A percentile compares a stretch with the other conserved stretches of the same genome.
Evolutionary conservation across 1,140 invertebrate species (phyloP).

Genomic region (Gerris buenoi): DNA sequence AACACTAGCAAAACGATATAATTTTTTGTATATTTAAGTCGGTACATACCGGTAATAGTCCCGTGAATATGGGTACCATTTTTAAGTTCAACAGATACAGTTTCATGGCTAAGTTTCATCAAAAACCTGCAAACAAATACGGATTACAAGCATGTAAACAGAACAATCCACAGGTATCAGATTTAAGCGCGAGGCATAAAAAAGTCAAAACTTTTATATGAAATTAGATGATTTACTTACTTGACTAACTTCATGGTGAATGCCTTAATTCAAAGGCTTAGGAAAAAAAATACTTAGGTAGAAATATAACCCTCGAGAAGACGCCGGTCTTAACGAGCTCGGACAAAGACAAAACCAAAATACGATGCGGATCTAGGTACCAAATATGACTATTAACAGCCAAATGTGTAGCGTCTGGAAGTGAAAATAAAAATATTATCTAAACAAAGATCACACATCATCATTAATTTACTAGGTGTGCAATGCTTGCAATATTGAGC

Average conservation of each 20-base stretch:
- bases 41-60: slow-evolving; percentile 67
- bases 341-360: not conserved
- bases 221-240: too few relatives aligned
- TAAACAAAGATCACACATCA: too few relatives aligned
- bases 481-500: too few relatives aligned
- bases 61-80: slow-evolving; percentile 97
- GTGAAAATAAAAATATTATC: too few relatives aligned
- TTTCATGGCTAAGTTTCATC: slow-evolving; percentile 99
- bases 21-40: not conserved
- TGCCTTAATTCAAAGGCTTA: not conserved
- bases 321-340: not conserved
- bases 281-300: not conserved
- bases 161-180: too few relatives aligned
- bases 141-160: too few relatives aligned
- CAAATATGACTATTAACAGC: not conserved
- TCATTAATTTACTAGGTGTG: too few relatives aligned
- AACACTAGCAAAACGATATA: too few relatives aligned
- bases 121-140: slow-evolving; percentile 58
- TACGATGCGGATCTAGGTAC: not conserved
- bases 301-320: not conserved
- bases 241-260: not conserved
- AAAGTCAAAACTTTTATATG: too few relatives aligned
- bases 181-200: too few relatives aligned
- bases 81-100: slow-evolving; percentile 96
- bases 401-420: not conserved